Evolutionary conservation across 2,888 invertebrate genomes (phyloP), one percentile per base, ranked within the genome.

Genomic region (Athalia circularis): DNA sequence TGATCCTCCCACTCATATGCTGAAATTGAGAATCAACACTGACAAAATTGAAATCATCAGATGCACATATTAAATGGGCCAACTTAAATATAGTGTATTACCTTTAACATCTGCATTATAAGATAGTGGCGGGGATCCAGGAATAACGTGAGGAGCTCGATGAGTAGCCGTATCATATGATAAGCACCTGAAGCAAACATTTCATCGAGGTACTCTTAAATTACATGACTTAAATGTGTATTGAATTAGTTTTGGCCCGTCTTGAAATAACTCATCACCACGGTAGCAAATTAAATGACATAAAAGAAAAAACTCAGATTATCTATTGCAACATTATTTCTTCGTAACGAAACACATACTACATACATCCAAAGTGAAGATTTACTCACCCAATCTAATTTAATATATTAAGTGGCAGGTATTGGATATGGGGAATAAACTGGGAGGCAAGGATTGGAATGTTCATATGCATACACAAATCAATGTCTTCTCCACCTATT

Each of bases 81-180:
- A 8, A 52, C 5, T 11, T 29, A 9, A 5, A 68, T 4, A 52
- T 54, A 11, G n/a, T 52, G 0, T n/a, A n/a, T 45, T 43, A 86
- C 92, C 91, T 86, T 92, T 92, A 81, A 91, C 82, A 79, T 90
- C 90, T 48, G 85, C 79, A 78, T 85, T 91, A 64, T 89, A 86
- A 43, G 91, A 89, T 47, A 92, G 90, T 11, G 91, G 90, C 47
- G 92, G 92, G 65, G 92, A 91, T 50, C 92, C 90, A 5, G 90
- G 88, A 72, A 90, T 88, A 80, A 89, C 88, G 82, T 93, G 91
- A 43, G 92, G 91, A 68, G 92, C 90, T 81, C 94, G 92, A 87
- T 94, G 94, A 13, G 93, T 91, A 65, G 94, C 90, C 80, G 92
- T 94, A 86, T 95, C 95, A 84, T 95, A 95, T 1, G 95, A 95